These are phyloP conservation scores for Hoplias malabaricus DNA, from an alignment of 2,113 vertebrate genomes.

Conservation along the genomic window DNA sequence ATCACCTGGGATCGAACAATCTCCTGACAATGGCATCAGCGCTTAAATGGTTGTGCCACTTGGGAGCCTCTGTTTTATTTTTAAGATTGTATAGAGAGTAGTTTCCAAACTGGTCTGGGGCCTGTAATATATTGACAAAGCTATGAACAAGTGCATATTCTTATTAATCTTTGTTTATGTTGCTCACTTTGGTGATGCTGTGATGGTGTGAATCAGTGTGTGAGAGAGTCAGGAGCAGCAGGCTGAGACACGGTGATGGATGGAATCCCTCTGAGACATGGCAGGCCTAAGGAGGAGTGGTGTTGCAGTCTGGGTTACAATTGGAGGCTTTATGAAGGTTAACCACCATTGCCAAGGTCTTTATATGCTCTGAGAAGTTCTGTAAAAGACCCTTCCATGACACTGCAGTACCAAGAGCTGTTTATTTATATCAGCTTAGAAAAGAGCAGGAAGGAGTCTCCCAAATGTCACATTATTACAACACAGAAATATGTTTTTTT, in stretches of 20 bases:
- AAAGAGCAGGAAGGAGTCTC: not conserved
- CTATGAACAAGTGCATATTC: too few species aligned
- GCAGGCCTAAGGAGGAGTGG: conserved; percentile 20
- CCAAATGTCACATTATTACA: conserved; percentile 13
- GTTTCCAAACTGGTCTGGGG: too few species aligned
- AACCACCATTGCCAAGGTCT: not conserved
- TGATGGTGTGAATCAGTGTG: not conserved
- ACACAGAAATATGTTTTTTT: not conserved
- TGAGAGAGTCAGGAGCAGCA: conserved; percentile 2
- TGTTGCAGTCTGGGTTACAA: conserved; percentile 25
- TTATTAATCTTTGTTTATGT: too few species aligned
- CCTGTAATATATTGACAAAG: too few species aligned
- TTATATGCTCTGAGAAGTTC: not conserved
- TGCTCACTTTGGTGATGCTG: too few species aligned
- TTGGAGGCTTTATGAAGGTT: conserved; percentile 28
- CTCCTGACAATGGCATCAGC: too few species aligned
- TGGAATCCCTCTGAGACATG: conserved; percentile 17
- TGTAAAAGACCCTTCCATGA: conserved; percentile 7
- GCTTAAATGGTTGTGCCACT: too few species aligned
- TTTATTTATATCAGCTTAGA: conserved; percentile 24
- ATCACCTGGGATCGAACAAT: too few species aligned
- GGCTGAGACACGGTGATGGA: conserved; percentile 36
- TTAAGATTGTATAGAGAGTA: too few species aligned
- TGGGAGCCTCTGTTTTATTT: too few species aligned
- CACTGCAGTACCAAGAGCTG: conserved; percentile 13